Conservation (phyloP, 2,888 invertebrate genomes). For the Nomada fabriciana region DNA sequence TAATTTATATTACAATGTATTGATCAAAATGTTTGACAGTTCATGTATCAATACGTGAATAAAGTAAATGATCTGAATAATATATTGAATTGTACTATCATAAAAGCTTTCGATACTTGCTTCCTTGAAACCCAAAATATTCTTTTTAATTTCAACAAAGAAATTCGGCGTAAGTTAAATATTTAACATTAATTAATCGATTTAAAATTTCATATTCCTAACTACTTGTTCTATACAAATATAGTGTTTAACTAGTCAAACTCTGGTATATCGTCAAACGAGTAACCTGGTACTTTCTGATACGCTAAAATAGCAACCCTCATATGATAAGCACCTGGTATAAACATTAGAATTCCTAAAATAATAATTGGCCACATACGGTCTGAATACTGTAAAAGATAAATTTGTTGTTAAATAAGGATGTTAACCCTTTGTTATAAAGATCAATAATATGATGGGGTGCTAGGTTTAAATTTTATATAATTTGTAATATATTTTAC, state of each 20-base stretch:
- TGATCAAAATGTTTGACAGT: no score
- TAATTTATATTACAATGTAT: neutral
- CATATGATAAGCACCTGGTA: conserved; percentile 96
- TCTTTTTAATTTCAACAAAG: neutral
- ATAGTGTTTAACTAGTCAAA: conserved; percentile 87
- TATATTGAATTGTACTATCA: neutral
- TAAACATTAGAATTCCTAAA: conserved; percentile 94
- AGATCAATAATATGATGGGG: no score
- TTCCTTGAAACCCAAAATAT: neutral
- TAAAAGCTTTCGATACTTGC: neutral
- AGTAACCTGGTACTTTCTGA: conserved; percentile 92
- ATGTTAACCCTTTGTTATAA: no score
- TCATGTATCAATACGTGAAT: no score
- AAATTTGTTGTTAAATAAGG: conserved; percentile 24
- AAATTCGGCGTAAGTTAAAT: neutral
- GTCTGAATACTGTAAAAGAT: conserved; percentile 89
- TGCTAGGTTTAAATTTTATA: no score
- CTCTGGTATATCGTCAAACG: conserved; percentile 95
- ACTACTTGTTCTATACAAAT: conserved; percentile 9
- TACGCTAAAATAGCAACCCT: conserved; percentile 95
- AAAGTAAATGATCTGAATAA: neutral
- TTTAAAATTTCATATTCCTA: neutral
- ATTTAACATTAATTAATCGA: neutral
- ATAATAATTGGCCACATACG: conserved; percentile 95
- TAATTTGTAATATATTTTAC: conserved; percentile 78